Percentiles rank a stretch among this genome's conserved stretches.
Conservation (phyloP, 2,113 vertebrate genomes). For the rat (Rattus norvegicus) region DNA sequence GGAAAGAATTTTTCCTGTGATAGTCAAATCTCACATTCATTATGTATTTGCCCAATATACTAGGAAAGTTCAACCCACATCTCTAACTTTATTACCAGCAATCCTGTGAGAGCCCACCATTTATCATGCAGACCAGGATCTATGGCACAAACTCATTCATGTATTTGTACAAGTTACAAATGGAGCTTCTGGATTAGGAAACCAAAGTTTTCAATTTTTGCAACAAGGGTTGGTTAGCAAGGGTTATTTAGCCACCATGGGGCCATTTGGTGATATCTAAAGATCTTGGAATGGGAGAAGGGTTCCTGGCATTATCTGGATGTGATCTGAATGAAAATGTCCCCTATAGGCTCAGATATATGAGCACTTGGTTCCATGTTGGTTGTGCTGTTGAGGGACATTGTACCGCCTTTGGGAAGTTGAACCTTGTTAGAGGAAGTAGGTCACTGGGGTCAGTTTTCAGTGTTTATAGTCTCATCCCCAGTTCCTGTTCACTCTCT, state of each 20-base stretch:
- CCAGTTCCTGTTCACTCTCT: background rate
- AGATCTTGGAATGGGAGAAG: background rate
- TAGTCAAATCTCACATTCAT: background rate
- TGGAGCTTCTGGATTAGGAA: background rate
- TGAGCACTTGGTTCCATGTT: background rate
- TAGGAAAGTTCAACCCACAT: background rate
- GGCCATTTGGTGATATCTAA: background rate
- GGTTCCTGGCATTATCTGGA: rapidly evolving
- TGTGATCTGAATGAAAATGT: background rate
- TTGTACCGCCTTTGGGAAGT: background rate
- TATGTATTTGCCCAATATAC: background rate
- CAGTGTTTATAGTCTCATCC: background rate
- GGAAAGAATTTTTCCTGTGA: background rate
- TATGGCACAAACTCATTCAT: background rate
- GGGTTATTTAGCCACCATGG: rapidly evolving
- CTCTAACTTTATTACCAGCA: background rate
- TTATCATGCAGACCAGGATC: background rate
- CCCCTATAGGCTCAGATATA: background rate
- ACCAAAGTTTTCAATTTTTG: background rate
- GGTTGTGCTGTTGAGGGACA: background rate
- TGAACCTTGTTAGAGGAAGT: background rate
- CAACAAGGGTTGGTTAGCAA: background rate
- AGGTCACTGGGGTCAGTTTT: too few relatives aligned
- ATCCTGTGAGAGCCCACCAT: background rate
- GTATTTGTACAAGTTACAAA: background rate